These are phyloP conservation scores for Stigmatopora nigra DNA, from an alignment of 2,113 vertebrate species.

Conservation along the genomic window DNA sequence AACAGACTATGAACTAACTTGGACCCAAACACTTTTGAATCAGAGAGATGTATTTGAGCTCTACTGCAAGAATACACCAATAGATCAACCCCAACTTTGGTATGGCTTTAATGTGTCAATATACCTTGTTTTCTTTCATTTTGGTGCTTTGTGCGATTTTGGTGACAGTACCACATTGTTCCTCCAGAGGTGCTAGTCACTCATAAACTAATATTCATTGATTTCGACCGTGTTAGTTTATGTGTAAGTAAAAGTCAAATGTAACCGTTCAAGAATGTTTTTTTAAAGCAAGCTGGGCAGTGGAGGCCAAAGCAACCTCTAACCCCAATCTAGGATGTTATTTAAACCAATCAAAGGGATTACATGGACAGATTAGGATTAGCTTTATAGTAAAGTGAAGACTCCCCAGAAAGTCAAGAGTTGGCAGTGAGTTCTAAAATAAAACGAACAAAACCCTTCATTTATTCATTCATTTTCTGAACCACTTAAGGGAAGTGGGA, in stretches of 20 bases:
- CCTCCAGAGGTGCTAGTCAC: constrained; percentile 1
- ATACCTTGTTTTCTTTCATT: background rate
- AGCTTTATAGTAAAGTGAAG: too few species aligned
- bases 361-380: too few species aligned
- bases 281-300: background rate
- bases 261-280: background rate
- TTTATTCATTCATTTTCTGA: too few species aligned
- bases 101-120: too few species aligned
- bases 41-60: background rate
- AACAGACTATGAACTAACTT: constrained; percentile 19
- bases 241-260: background rate
- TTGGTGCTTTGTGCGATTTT: background rate
- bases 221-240: background rate
- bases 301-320: background rate
- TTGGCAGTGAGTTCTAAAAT: background rate
- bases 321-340: background rate
- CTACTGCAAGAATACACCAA: background rate
- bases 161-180: background rate
- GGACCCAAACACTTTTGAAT: background rate
- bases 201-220: background rate
- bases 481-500: too few species aligned
- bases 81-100: background rate
- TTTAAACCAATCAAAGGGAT: background rate
- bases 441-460: background rate
- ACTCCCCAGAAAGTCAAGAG: background rate